phyloP scores from a whole-genome alignment of 2,113 vertebrate genomes.

The Poecilia latipinna region DNA sequence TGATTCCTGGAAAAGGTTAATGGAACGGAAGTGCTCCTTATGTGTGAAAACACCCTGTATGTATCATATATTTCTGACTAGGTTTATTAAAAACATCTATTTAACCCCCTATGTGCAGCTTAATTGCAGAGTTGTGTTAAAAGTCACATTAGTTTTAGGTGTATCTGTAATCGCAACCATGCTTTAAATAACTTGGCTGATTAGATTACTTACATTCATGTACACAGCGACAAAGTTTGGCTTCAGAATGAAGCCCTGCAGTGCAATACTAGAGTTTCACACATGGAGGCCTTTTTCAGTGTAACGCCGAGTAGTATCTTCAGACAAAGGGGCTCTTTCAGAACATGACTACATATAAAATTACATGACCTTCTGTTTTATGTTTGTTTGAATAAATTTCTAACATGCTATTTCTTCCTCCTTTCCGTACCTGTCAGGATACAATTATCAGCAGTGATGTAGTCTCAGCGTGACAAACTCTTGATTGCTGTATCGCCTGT shows the following conservation, averaged over 20 bases:
- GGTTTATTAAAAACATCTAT: slow-evolving; percentile 18
- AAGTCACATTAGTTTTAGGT: slow-evolving; percentile 23
- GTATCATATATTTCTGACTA: slow-evolving; percentile 21
- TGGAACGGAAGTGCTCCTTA: not conserved
- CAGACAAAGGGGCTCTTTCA: slow-evolving; percentile 32
- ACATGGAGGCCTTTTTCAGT: slow-evolving; percentile 28
- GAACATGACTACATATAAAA: slow-evolving; percentile 21
- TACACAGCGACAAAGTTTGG: slow-evolving; percentile 16
- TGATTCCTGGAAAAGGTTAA: not conserved
- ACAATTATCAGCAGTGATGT: slow-evolving; percentile 43
- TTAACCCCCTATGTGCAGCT: slow-evolving; percentile 17
- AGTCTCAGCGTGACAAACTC: slow-evolving; percentile 50
- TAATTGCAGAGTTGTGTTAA: slow-evolving; percentile 27
- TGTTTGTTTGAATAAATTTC: slow-evolving; percentile 29
- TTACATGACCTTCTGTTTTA: slow-evolving; percentile 11
- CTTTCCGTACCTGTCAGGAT: slow-evolving; percentile 32
- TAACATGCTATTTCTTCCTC: slow-evolving; percentile 7
- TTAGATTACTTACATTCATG: slow-evolving; percentile 30
- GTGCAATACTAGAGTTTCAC: slow-evolving; percentile 28
- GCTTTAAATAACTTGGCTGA: slow-evolving; percentile 29
- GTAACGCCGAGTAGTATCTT: slow-evolving; percentile 9
- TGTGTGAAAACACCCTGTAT: not conserved
- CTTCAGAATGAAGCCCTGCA: slow-evolving; percentile 17
- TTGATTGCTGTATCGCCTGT: slow-evolving; percentile 38
- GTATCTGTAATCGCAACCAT: slow-evolving; percentile 30